Evolutionary conservation across 2,888 invertebrate species (phyloP).

Genomic region (Cryptocephalus primarius): DNA sequence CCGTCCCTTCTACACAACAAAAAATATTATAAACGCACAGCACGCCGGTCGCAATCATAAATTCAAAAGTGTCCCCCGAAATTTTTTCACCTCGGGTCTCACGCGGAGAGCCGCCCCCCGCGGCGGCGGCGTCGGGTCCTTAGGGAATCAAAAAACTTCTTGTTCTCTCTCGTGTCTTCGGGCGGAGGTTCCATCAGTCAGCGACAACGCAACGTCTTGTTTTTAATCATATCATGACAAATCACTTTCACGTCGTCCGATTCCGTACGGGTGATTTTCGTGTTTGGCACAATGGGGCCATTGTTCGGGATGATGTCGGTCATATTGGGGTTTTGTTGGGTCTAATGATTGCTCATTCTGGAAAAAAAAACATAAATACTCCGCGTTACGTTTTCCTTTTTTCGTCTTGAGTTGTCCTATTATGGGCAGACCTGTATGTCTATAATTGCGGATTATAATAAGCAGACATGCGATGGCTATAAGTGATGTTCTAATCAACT

Average conservation of each 20-base stretch:
- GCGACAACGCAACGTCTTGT: slow-evolving; percentile 9
- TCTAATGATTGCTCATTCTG: too few relatives aligned
- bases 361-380: too few relatives aligned
- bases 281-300: slow-evolving; percentile 5
- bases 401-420: too few relatives aligned
- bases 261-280: slow-evolving; percentile 8
- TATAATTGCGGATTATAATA: too few relatives aligned
- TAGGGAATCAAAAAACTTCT: slow-evolving; percentile 13
- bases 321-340: background rate
- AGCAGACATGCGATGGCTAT: too few relatives aligned
- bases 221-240: slow-evolving; percentile 19
- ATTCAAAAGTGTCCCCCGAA: slow-evolving; percentile 5
- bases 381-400: too few relatives aligned
- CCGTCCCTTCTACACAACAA: slow-evolving; percentile 3
- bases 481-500: too few relatives aligned
- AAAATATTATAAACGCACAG: too few relatives aligned
- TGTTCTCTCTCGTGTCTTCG: slow-evolving; percentile 14
- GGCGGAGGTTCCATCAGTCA: slow-evolving; percentile 20
- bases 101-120: slow-evolving; percentile 6
- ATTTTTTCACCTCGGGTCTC: slow-evolving; percentile 10
- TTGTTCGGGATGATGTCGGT: slow-evolving; percentile 4
- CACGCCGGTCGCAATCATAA: too few relatives aligned
- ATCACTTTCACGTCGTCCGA: slow-evolving; percentile 17
- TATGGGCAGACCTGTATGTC: too few relatives aligned
- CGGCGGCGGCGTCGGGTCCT: slow-evolving; percentile 7